These are phyloP conservation scores for Leucania comma DNA, from an alignment of 2,888 invertebrate species.

Conservation along the genomic window DNA sequence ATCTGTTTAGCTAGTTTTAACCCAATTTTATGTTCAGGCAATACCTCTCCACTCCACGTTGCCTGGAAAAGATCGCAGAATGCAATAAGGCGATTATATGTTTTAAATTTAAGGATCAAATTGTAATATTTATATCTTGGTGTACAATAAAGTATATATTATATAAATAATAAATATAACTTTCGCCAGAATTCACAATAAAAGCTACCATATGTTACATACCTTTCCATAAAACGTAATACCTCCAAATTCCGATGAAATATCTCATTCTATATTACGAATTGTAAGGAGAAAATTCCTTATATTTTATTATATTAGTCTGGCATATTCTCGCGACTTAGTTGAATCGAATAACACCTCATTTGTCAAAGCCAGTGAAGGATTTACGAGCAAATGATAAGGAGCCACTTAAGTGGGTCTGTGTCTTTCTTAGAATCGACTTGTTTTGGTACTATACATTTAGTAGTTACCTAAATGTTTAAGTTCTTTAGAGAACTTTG, in stretches of 20 bases:
- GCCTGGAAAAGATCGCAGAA: too few relatives aligned
- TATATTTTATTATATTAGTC: slow-evolving; percentile 27
- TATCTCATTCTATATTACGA: slow-evolving; percentile 17
- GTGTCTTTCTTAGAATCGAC: slow-evolving; percentile 29
- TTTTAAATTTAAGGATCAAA: too few relatives aligned
- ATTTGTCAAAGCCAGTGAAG: slow-evolving; percentile 52
- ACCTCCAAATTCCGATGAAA: slow-evolving; percentile 19
- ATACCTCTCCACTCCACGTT: too few relatives aligned
- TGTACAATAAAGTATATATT: too few relatives aligned
- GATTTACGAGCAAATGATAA: slow-evolving; percentile 57
- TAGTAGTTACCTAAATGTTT: slow-evolving; percentile 11
- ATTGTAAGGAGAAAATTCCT: slow-evolving; percentile 24
- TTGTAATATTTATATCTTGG: too few relatives aligned
- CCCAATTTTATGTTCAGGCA: too few relatives aligned
- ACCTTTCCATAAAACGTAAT: slow-evolving; percentile 3
- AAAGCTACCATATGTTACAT: not conserved
- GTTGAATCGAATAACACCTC: slow-evolving; percentile 55
- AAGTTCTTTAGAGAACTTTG: not conserved
- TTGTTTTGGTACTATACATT: slow-evolving; percentile 17
- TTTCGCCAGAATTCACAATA: not conserved
- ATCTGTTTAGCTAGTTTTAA: too few relatives aligned
- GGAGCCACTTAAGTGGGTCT: slow-evolving; percentile 37
- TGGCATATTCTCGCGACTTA: slow-evolving; percentile 35
- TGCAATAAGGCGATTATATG: too few relatives aligned
- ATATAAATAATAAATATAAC: not conserved